Base-by-base conservation (phyloP, 2,888 invertebrate genomes). In the Tetragonula carbonaria region DNA sequence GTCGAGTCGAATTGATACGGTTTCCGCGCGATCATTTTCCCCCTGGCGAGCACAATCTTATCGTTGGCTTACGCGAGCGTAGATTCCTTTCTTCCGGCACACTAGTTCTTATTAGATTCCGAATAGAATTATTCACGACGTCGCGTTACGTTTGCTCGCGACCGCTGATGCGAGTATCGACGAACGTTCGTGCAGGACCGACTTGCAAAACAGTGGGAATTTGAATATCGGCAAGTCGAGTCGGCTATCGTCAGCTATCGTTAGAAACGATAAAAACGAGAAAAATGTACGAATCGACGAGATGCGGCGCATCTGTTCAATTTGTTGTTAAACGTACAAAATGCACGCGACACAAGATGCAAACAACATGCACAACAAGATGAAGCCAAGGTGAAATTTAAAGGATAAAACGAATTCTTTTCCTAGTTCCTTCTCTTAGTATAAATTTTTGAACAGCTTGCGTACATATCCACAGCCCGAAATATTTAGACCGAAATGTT, bases 1-100 rank as follows among this genome's bases (percentile, higher is more conserved):
- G 23, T 33, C 71, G 33, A 59, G 8, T 72, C 23, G 66, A 74
- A 80, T 63, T 55, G 74, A 85, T 66, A 66, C 71, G 51, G 63
- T 65, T 73, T 73, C 67, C 73, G 14, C 77, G 38, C 21, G 72
- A 67, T 53, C 50, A 53, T 73, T 74, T 62, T 28, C 14, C 70
- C 65, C 72, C 38, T 53, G 57, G 33, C 38, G 62, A 33, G 76
- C 78, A 82, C 86, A 82, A 86, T 81, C 86, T 86, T 79, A 74
- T 79, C 73, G 57, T 16, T 72, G 62, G 68, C 53, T 67, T 65
- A 53, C 62, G 63, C 70, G 50, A 51, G 59, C 67, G n/a, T 70
- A 74, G 53, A 74, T 71, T 55, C 74, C 62, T 28, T 74, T 78
- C 74, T 74, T 50, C 38, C 74, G 21, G 53, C 8, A 68, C 72